Evolutionary conservation across 2,888 invertebrate genomes (phyloP).

Genomic region (Cerastis leucographa): DNA sequence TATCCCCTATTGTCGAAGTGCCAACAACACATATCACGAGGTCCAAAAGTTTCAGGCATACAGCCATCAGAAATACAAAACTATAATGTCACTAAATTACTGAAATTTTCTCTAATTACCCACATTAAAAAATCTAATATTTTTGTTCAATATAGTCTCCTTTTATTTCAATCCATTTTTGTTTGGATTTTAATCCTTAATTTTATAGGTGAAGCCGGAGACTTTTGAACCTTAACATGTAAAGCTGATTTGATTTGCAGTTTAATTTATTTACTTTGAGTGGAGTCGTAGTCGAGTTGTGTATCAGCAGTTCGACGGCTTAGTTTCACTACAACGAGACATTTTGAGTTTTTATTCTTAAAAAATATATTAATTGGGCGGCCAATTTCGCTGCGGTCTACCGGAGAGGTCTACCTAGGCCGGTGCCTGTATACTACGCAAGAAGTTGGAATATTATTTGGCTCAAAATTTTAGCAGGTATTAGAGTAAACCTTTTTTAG

Average conservation of each 20-base stretch:
- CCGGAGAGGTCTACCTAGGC: background rate
- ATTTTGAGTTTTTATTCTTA: background rate
- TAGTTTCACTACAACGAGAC: constrained; percentile 28
- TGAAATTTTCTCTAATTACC: no score
- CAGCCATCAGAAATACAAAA: no score
- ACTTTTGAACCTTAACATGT: no score
- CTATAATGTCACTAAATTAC: no score
- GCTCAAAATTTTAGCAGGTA: background rate
- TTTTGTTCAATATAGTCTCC: no score
- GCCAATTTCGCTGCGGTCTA: background rate
- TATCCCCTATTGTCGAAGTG: no score
- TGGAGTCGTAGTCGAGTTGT: constrained; percentile 28
- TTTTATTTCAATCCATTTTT: no score
- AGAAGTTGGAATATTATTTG: background rate
- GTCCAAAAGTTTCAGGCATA: no score
- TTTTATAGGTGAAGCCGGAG: no score
- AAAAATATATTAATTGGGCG: background rate
- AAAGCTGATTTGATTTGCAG: background rate
- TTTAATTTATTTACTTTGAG: constrained; percentile 36
- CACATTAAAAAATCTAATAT: no score
- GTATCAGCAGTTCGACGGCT: constrained; percentile 35
- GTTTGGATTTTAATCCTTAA: no score
- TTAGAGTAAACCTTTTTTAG: background rate
- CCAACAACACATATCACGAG: background rate
- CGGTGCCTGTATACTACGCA: background rate